A percentile compares a stretch with the other conserved stretches of the same genome.
Evolutionary conservation across 2,888 invertebrate species (phyloP).

Genomic region (Hoplodrina ambigua): DNA sequence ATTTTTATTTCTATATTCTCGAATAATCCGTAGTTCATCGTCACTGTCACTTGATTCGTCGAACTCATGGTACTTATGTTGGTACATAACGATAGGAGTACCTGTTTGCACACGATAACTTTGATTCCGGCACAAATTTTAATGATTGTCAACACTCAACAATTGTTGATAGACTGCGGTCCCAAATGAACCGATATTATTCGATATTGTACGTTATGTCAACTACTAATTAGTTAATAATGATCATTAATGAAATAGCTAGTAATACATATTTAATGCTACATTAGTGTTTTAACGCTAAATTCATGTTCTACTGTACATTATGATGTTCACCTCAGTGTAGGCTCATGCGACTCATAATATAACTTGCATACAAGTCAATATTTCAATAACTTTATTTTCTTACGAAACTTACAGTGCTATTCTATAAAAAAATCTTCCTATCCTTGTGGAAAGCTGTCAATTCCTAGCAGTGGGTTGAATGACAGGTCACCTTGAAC

Average conservation of each 20-base stretch:
- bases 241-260: conserved; percentile 35
- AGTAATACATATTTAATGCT: conserved; percentile 54
- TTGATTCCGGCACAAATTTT: conserved; percentile 3
- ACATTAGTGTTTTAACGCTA: conserved; percentile 10
- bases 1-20: conserved; percentile 47
- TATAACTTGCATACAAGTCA: neutral
- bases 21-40: conserved; percentile 61
- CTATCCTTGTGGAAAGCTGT: too few relatives aligned
- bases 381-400: neutral
- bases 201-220: conserved; percentile 5
- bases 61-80: conserved; percentile 20
- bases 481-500: too few relatives aligned
- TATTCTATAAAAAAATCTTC: too few relatives aligned
- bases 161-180: conserved; percentile 11
- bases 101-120: conserved; percentile 2
- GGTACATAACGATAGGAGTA: conserved; percentile 27
- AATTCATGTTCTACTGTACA: neutral
- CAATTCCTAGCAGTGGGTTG: too few relatives aligned
- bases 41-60: conserved; percentile 68
- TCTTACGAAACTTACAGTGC: neutral
- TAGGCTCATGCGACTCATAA: too few relatives aligned
- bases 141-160: conserved; percentile 11
- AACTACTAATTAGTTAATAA: conserved; percentile 36
- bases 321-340: neutral
- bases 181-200: conserved; percentile 13